Evolutionary conservation across 2,888 invertebrate genomes (phyloP).

Genomic region (Mimumesa dahlbomi): DNA sequence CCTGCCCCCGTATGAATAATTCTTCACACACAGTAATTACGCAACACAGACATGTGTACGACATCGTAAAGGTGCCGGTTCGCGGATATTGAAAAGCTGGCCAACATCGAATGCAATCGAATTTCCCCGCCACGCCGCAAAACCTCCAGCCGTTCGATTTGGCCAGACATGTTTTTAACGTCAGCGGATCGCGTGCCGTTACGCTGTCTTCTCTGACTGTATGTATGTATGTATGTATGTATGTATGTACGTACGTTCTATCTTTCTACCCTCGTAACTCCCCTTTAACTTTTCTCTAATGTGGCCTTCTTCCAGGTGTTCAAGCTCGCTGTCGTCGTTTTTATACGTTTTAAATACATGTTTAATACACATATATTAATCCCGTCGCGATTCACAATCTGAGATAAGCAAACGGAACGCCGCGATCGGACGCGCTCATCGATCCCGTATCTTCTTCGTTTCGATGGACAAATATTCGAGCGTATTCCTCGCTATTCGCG

Average conservation of each 20-base stretch:
- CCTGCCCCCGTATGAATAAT: no score
- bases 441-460: no score
- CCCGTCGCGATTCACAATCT: not conserved
- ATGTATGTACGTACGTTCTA: slow-evolving; percentile 5
- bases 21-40: slow-evolving; percentile 28
- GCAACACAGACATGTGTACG: slow-evolving; percentile 43
- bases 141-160: no score
- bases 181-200: no score
- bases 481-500: no score
- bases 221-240: no score
- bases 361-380: not conserved
- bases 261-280: slow-evolving; percentile 8
- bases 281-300: slow-evolving; percentile 33
- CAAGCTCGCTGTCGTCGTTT: slow-evolving; percentile 33
- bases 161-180: no score
- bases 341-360: slow-evolving; percentile 19
- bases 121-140: no score
- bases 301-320: slow-evolving; percentile 55
- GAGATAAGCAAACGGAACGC: not conserved
- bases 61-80: slow-evolving; percentile 32
- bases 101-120: no score
- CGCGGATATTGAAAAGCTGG: no score
- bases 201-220: slow-evolving; percentile 18
- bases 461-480: no score
- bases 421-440: not conserved